Evolutionary conservation across 2,113 vertebrate genomes (phyloP).

Genomic region (Struthidea cinerea): DNA sequence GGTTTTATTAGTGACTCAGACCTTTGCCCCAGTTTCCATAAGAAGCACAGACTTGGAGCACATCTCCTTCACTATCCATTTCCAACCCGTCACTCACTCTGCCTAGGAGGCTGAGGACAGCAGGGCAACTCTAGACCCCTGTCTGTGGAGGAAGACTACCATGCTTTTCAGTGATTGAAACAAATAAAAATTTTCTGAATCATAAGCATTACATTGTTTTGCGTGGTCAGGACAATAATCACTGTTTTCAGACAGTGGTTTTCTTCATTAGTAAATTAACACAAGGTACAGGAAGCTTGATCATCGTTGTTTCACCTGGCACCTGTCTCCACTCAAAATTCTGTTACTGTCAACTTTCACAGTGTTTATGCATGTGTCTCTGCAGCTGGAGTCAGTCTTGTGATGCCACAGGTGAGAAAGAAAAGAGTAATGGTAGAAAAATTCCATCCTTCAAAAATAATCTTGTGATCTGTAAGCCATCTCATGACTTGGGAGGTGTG

Average conservation of each 20-base stretch:
- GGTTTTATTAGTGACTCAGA: neutral
- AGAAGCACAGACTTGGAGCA: neutral
- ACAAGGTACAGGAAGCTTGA: neutral
- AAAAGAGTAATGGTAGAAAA: neutral
- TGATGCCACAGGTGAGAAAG: neutral
- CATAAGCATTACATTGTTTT: neutral
- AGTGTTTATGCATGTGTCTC: neutral
- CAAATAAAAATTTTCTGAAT: neutral
- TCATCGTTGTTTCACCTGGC: neutral
- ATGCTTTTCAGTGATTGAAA: neutral
- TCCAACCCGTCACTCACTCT: neutral
- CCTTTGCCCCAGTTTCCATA: neutral
- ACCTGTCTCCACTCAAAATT: neutral
- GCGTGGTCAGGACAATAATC: neutral
- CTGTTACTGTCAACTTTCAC: neutral
- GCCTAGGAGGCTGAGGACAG: neutral
- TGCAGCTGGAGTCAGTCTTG: neutral
- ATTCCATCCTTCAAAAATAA: neutral
- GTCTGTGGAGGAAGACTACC: neutral
- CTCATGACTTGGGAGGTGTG: fast-evolving
- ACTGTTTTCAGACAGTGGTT: neutral
- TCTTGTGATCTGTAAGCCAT: neutral
- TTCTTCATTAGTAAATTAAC: neutral
- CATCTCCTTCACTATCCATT: neutral
- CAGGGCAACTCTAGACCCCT: neutral